Evolutionary conservation across 2,113 vertebrate genomes (phyloP).

Genomic region (Lontra canadensis): DNA sequence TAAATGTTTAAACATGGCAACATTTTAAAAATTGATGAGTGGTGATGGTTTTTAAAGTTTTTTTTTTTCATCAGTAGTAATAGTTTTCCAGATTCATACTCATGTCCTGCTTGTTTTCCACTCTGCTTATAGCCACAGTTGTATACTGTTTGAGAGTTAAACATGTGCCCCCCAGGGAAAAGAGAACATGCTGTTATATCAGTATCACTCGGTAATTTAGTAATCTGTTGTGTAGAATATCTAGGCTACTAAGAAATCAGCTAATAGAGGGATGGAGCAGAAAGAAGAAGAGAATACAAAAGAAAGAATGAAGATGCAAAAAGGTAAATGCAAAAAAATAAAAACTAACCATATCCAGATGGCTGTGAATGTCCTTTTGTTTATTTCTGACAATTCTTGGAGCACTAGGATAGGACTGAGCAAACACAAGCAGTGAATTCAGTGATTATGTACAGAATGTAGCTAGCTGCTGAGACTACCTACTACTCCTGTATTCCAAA

Average conservation of each 20-base stretch:
- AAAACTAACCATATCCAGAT: not conserved
- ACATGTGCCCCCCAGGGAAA: not conserved
- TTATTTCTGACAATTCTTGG: not conserved
- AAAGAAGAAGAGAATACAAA: not conserved
- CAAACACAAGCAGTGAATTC: not conserved
- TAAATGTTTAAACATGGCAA: conserved; percentile 70
- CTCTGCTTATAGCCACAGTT: not conserved
- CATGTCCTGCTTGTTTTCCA: conserved; percentile 6
- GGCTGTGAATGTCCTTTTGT: not conserved
- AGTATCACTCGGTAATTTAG: not conserved
- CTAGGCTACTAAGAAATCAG: not conserved
- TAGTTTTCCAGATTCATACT: conserved; percentile 37
- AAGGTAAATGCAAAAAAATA: not conserved
- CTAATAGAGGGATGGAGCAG: not conserved
- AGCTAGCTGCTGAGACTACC: not conserved
- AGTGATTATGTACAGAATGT: not conserved
- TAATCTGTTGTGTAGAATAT: not conserved
- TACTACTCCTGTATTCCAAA: not conserved
- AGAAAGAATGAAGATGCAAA: not conserved
- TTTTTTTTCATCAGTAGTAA: not conserved
- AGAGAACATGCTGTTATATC: not conserved
- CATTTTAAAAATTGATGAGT: conserved; percentile 71
- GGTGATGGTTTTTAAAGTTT: conserved; percentile 30
- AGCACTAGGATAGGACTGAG: not conserved
- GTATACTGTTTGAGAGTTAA: not conserved